Evolutionary conservation across 2,113 vertebrate species (phyloP), one percentile per base, ranked within the genome.

Genomic region (Alexandromys fortis): DNA sequence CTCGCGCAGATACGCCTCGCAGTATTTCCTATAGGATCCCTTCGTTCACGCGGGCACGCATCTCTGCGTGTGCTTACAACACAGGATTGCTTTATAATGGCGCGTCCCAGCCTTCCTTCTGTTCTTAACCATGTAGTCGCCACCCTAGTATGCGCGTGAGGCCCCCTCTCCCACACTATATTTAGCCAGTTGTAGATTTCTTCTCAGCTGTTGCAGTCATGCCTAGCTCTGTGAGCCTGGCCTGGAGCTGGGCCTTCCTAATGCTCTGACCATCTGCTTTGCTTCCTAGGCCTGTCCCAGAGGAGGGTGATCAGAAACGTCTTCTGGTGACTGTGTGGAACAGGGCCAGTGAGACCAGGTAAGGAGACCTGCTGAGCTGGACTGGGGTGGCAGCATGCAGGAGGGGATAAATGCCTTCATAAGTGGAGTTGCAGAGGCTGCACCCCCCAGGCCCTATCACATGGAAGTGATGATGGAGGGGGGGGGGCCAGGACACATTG

Each of bases 281-380:
- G 91, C 45, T 96, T 98, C 97, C 8, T 97, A 99, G 99, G 96
- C 97, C 94, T 6, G 96, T 99, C 97, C 97, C 96, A 45, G 98
- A 98, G 78, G 97, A 97, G 55, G 98, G 99, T 1, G 98, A 99
- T 86, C 98, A 98, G 89, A 99, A 99, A 96, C 99, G 99, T 79
- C 99, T 99, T 52, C 98, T 99, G 95, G 97, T 99, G 96, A 98
- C 99, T 0, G 98, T 99, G 95, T 99, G 99, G 99, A 99, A 99
- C 97, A 94, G 97, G 65, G 98, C 98, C 67, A 97, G 97, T 86
- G 92, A 96, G 89, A 98, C 98, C 97, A 99, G 99, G 99, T 99
- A 98, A 98, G 97, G 86, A 70, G 45, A 30, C 0, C 91, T 33
- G 38, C 58, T 2, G 83, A 47, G 93, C 58, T 58, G 70, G 85